Conservation (phyloP, 1,140 invertebrate genomes). For the Drosophila pectinifera region DNA sequence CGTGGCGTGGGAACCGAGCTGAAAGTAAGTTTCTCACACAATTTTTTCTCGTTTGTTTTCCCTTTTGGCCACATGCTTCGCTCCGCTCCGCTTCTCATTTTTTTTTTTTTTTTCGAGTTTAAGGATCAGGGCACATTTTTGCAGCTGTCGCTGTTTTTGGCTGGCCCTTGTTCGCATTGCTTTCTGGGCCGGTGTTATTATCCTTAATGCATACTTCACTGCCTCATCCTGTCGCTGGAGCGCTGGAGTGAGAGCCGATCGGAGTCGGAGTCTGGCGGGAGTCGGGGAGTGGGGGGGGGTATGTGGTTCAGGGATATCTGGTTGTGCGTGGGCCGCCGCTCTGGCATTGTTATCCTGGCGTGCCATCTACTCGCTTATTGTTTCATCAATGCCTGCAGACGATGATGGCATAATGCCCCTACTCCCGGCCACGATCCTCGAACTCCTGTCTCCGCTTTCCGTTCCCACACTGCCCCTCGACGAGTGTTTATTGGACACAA, state of each 20-base stretch:
- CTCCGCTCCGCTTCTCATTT: conserved; percentile 56
- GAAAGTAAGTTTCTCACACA: conserved; percentile 85
- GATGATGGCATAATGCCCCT: conserved; percentile 76
- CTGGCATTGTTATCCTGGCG: conserved; percentile 74
- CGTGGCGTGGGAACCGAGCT: conserved; percentile 84
- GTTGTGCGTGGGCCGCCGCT: conserved; percentile 71
- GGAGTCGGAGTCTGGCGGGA: conserved; percentile 22
- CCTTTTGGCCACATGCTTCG: conserved; percentile 83
- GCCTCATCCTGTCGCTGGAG: conserved; percentile 68
- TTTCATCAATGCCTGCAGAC: conserved; percentile 82
- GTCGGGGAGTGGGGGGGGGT: conserved; percentile 1
- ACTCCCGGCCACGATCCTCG: conserved; percentile 10
- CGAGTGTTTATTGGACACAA: conserved; percentile 81
- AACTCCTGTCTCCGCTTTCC: conserved; percentile 48
- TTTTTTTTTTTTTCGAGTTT: conserved; percentile 49
- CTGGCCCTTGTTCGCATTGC: conserved; percentile 57
- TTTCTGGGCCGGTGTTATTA: conserved; percentile 82
- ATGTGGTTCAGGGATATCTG: conserved; percentile 35
- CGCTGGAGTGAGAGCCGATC: conserved; percentile 17
- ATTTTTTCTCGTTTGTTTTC: conserved; percentile 84
- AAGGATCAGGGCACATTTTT: conserved; percentile 84
- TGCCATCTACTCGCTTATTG: conserved; percentile 79
- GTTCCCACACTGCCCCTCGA: conserved; percentile 49
- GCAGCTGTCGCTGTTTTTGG: conserved; percentile 83
- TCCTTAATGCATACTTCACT: conserved; percentile 83